These are phyloP conservation scores for Ypsolopha sequella DNA, from an alignment of 2,888 invertebrate genomes.

Conservation along the genomic window DNA sequence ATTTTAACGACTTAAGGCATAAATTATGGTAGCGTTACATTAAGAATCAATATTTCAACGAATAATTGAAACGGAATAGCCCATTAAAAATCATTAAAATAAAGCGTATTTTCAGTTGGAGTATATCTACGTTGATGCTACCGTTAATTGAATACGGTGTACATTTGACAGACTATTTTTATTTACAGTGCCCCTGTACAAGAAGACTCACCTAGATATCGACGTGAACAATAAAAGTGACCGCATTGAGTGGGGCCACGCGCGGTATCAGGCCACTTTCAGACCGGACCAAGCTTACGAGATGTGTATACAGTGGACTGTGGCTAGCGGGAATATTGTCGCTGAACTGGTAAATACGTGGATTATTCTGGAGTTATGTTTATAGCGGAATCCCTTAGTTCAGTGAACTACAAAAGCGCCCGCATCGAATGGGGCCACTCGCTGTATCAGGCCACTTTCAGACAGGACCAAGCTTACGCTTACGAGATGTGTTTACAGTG, in stretches of 20 bases:
- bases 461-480: conserved; percentile 82
- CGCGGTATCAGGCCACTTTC: conserved; percentile 90
- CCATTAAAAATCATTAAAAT: no score
- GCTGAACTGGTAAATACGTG: conserved; percentile 84
- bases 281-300: conserved; percentile 94
- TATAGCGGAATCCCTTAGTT: neutral
- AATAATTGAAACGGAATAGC: no score
- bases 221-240: conserved; percentile 88
- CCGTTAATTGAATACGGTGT: no score
- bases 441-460: conserved; percentile 85
- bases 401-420: no score
- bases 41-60: no score
- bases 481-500: conserved; percentile 91
- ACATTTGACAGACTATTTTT: neutral
- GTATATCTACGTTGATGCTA: no score
- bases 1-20: no score
- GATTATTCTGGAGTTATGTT: conserved; percentile 32
- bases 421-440: no score
- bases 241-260: conserved; percentile 95
- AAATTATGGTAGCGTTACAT: no score
- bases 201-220: conserved; percentile 88
- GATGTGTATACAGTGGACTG: conserved; percentile 96
- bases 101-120: no score
- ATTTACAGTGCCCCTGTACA: conserved; percentile 73
- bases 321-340: conserved; percentile 94